Conservation (phyloP, 2,888 invertebrate species). For the Synanthedon tipuliformis region DNA sequence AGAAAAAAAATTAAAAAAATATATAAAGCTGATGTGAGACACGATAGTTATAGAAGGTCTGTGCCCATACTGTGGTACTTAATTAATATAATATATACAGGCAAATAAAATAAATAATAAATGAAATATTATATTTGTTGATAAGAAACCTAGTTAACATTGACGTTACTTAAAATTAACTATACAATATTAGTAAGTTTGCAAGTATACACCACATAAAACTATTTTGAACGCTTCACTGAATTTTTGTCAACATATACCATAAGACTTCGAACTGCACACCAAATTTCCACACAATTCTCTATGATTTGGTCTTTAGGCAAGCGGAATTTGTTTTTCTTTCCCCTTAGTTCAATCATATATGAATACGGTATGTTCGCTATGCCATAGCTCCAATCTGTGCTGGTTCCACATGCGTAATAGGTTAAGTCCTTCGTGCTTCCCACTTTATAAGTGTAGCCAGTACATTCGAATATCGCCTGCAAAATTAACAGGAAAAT, state of each 20-base stretch:
- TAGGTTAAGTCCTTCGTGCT: constrained; percentile 57
- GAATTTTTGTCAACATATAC: constrained; percentile 35
- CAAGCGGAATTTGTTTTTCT: constrained; percentile 39
- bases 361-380: constrained; percentile 58
- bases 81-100: no score
- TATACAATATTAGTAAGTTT: no score
- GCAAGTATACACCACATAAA: background rate
- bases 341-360: constrained; percentile 54
- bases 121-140: background rate
- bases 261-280: constrained; percentile 44
- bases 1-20: no score
- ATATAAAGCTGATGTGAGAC: no score
- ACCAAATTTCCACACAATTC: constrained; percentile 46
- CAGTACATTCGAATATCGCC: constrained; percentile 49
- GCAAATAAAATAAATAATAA: no score
- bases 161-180: background rate
- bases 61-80: no score
- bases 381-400: constrained; percentile 54
- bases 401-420: constrained; percentile 54
- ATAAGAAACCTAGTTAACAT: background rate
- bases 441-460: constrained; percentile 53
- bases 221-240: background rate
- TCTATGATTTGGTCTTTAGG: constrained; percentile 48
- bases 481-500: constrained; percentile 11
- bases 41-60: no score